Base-by-base conservation (phyloP, 2,888 invertebrate genomes). In the Thymelicus lineola region DNA sequence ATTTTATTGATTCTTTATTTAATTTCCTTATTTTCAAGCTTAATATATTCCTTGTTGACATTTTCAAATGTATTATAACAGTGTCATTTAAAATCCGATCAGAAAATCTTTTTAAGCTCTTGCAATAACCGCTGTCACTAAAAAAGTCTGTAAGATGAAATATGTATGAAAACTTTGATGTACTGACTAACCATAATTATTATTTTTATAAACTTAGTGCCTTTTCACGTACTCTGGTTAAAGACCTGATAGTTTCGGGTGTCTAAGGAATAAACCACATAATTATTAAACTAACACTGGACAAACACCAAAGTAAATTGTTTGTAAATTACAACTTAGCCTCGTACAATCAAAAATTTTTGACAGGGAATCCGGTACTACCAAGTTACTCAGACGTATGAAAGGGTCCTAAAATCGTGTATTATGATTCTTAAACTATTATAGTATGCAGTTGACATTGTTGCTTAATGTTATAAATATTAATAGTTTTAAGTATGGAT, bases 391-490 rank as follows among this genome's bases (percentile, higher is more conserved):
- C 1, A 50, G 17, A 7, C 48, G 15, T 50, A 9, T 7, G 48
- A 50, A 50, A 50, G 48, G 15, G 7, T 17, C 17, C 46, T 58
- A 58, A 50, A 42, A 50, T 60, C 66, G 66, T 74, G 71, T 75
- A 74, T 75, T 71, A 73, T 70, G 36, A 64, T 57, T 55, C 42
- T 50, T n/a, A 55, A 72, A 74, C 73, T 76, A 28, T 75, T 74
- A 79, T 77, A 73, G 73, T 80, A 82, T 73, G 82, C 83, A 82
- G 84, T 83, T 83, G 72, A 82, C 80, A 89, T 90, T 91, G 91
- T 92, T 92, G 91, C 91, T 91, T 88, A 88, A 88, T 92, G 90
- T 91, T 92, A 88, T 82, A 83, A 84, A 83, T 86, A 86, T 85
- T 83, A 83, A 85, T 84, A 86, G 82, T 77, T 75, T 76, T 88